These are phyloP conservation scores for Diabrotica virgifera DNA, from an alignment of 1,140 invertebrate species.

Conservation along the genomic window DNA sequence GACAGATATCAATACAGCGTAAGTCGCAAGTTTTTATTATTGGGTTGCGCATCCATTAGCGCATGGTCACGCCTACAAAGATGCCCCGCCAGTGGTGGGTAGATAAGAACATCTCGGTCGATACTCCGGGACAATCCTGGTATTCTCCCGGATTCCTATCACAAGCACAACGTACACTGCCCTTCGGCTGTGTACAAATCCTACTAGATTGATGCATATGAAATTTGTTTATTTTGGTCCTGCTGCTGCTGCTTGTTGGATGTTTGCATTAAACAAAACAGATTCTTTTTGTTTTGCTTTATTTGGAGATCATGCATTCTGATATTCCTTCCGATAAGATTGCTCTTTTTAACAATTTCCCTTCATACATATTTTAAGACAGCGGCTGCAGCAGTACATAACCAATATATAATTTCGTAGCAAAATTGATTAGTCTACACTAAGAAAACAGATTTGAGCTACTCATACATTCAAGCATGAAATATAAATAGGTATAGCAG, in stretches of 20 bases:
- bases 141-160: constrained; percentile 31
- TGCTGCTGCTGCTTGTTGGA: neutral
- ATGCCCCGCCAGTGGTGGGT: constrained; percentile 40
- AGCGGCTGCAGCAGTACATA: no score
- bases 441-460: no score
- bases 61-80: constrained; percentile 36
- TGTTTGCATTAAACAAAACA: neutral
- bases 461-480: no score
- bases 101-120: constrained; percentile 41
- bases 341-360: no score
- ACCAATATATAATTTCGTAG: no score
- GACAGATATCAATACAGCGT: constrained; percentile 16
- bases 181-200: constrained; percentile 26
- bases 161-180: constrained; percentile 9
- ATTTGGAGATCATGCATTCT: no score
- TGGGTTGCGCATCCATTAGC: constrained; percentile 34
- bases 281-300: neutral
- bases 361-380: no score
- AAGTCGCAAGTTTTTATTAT: constrained; percentile 25
- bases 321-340: no score
- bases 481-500: no score
- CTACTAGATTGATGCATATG: constrained; percentile 32
- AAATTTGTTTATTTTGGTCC: constrained; percentile 30
- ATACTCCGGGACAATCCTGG: constrained; percentile 39
- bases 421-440: no score